These are phyloP conservation scores for Drosophila prosaltans DNA, from an alignment of 1,140 invertebrate genomes.

Conservation along the genomic window DNA sequence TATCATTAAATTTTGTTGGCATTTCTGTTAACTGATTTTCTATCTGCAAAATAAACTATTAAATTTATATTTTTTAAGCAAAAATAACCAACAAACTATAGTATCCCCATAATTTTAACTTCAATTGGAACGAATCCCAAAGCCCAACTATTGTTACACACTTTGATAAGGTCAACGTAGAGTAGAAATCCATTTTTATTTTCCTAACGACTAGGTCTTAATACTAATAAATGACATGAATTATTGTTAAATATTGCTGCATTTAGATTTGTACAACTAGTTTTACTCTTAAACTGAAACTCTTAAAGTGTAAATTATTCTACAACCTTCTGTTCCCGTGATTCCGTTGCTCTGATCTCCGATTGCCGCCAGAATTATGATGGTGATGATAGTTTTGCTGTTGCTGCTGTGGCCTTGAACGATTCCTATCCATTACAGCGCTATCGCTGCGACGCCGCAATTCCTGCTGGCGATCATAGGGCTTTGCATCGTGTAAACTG, in stretches of 20 bases:
- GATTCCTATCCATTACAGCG: constrained; percentile 55
- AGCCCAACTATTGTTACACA: too few species aligned
- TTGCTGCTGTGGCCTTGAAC: constrained; percentile 33
- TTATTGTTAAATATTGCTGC: constrained; percentile 18
- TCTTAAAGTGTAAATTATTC: neutral
- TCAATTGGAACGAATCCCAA: too few species aligned
- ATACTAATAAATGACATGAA: constrained; percentile 39
- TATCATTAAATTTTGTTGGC: neutral
- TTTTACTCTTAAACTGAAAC: neutral
- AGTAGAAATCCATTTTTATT: neutral
- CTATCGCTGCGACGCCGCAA: constrained; percentile 58
- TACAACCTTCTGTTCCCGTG: constrained; percentile 40
- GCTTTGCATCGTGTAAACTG: constrained; percentile 54
- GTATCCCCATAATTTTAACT: too few species aligned
- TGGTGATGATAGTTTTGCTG: constrained; percentile 29
- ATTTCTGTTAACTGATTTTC: neutral
- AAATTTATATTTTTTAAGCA: too few species aligned
- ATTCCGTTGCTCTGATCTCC: constrained; percentile 62
- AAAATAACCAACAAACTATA: too few species aligned
- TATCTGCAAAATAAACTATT: too few species aligned
- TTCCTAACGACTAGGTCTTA: constrained; percentile 25
- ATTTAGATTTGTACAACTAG: constrained; percentile 8
- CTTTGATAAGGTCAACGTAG: too few species aligned
- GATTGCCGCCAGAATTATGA: constrained; percentile 51
- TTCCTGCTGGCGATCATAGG: constrained; percentile 56